Evolutionary conservation across 2,113 vertebrate genomes (phyloP).

Genomic region (Antigone vipio): DNA sequence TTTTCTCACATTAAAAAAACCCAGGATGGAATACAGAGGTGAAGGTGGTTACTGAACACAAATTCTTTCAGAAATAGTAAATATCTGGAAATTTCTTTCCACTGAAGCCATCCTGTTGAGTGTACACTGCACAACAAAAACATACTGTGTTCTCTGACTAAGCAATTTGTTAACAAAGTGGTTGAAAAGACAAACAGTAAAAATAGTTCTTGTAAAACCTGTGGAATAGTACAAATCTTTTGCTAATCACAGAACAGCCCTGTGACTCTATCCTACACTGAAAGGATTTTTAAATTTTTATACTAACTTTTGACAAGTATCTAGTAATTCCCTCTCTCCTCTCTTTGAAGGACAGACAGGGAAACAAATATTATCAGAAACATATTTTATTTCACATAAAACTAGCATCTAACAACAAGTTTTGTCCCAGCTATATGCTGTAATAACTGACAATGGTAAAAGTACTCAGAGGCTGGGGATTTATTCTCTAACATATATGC

Average conservation of each 20-base stretch:
- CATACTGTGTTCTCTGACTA: background rate
- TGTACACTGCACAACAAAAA: background rate
- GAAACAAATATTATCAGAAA: background rate
- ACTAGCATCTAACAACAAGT: background rate
- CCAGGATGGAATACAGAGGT: background rate
- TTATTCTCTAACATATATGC: background rate
- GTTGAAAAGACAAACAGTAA: background rate
- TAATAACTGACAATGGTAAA: background rate
- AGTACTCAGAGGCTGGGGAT: background rate
- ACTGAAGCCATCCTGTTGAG: background rate
- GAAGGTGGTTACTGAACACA: background rate
- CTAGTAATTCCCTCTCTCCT: background rate
- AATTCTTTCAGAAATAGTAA: conserved; percentile 5
- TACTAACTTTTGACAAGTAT: background rate
- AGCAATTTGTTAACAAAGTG: background rate
- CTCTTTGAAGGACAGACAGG: background rate
- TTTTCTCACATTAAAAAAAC: background rate
- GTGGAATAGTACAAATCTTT: background rate
- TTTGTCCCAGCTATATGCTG: background rate
- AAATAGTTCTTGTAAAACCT: background rate
- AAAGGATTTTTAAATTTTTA: background rate
- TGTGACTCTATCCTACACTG: background rate
- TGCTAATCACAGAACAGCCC: background rate
- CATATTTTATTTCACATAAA: background rate
- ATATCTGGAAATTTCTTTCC: background rate